Conservation (phyloP, 2,113 vertebrate species). For the Calonectris borealis region DNA sequence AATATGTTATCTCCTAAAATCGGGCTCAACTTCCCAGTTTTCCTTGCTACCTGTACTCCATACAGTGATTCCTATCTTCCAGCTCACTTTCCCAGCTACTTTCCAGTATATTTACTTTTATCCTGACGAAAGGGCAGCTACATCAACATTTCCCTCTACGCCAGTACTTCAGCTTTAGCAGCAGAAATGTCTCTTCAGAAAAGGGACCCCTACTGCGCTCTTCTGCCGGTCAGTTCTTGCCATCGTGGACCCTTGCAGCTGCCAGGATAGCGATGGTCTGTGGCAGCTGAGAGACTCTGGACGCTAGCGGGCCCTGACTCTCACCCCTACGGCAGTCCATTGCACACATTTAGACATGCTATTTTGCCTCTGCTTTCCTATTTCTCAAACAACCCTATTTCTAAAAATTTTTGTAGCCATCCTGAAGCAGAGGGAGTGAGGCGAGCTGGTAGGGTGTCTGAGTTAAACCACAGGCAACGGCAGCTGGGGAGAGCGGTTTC, state of each 20-base stretch:
- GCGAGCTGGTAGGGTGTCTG: neutral
- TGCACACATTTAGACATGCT: neutral
- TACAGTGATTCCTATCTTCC: neutral
- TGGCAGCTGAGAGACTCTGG: neutral
- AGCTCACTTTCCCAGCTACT: neutral
- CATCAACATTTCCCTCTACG: neutral
- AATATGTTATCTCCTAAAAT: neutral
- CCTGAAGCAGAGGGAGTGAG: neutral
- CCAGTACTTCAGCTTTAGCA: neutral
- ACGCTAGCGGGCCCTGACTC: neutral
- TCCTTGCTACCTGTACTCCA: neutral
- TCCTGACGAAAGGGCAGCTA: neutral
- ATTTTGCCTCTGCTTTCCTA: neutral
- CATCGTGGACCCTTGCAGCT: neutral
- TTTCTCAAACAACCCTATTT: neutral
- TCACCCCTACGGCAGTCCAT: no score
- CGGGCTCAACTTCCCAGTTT: neutral
- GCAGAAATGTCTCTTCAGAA: neutral
- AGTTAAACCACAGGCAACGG: neutral
- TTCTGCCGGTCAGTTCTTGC: neutral
- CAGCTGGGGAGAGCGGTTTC: neutral
- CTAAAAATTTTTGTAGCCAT: neutral
- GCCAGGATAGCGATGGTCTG: neutral
- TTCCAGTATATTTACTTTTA: neutral
- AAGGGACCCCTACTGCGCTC: neutral